Conservation (phyloP, 2,113 vertebrate genomes). For the Psammodynastes pulverulentus region DNA sequence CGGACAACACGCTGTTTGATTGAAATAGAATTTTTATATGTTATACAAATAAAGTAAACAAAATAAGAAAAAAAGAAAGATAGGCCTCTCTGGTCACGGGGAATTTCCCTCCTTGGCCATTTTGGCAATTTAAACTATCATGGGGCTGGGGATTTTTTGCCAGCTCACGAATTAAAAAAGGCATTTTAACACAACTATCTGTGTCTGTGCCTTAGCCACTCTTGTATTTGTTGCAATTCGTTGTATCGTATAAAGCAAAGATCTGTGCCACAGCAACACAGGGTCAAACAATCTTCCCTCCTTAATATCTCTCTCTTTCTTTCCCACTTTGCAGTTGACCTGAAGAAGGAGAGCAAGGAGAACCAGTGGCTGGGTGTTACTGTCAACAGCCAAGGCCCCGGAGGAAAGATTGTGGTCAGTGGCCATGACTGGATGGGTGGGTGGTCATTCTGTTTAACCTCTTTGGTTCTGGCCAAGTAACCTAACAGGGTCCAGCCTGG, state of each 20-base stretch:
- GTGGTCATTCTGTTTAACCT: neutral
- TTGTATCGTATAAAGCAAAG: neutral
- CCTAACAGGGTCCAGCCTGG: neutral
- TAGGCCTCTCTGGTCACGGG: neutral
- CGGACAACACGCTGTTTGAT: too few species aligned
- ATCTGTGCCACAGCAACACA: neutral
- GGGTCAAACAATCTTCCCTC: neutral
- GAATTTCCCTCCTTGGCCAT: neutral
- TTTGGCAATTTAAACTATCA: neutral
- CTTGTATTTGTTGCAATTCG: neutral
- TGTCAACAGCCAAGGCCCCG: constrained; percentile 89
- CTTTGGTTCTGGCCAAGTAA: neutral
- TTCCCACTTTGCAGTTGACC: constrained; percentile 61
- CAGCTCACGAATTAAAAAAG: neutral
- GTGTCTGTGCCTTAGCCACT: neutral
- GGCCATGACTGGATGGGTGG: neutral
- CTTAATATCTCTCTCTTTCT: constrained; percentile 13
- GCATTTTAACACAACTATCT: neutral
- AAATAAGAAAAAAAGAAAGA: too few species aligned
- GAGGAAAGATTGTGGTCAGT: constrained; percentile 94
- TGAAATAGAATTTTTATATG: too few species aligned
- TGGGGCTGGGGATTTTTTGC: neutral
- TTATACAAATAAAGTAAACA: too few species aligned
- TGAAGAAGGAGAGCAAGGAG: constrained; percentile 85
- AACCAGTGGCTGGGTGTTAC: constrained; percentile 96